These are phyloP conservation scores for Sisyra terminalis DNA, from an alignment of 2,888 invertebrate species.

Conservation along the genomic window DNA sequence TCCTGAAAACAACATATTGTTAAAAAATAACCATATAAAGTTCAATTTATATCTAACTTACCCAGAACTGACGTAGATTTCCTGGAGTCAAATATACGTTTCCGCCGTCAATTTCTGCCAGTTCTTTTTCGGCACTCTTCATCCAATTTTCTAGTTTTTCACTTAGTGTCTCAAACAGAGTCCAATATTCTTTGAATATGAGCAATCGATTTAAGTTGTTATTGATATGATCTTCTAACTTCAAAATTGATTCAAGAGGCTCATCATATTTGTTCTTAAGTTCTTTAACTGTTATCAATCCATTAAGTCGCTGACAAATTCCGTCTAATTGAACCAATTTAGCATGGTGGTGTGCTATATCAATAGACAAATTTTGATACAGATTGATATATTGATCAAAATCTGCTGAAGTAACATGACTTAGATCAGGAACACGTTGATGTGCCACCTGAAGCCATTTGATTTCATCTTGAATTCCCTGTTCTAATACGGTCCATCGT, in stretches of 20 bases:
- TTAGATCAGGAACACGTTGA: constrained; percentile 67
- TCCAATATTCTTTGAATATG: constrained; percentile 65
- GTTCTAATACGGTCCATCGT: constrained; percentile 64
- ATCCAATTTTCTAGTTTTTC: constrained; percentile 65
- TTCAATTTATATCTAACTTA: no score
- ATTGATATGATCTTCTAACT: constrained; percentile 61
- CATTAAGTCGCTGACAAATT: constrained; percentile 56
- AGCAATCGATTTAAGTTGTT: constrained; percentile 50
- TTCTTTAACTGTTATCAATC: constrained; percentile 55
- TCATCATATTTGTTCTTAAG: constrained; percentile 57
- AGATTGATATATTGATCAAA: constrained; percentile 72
- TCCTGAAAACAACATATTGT: constrained; percentile 31
- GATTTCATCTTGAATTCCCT: constrained; percentile 66
- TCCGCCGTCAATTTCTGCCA: constrained; percentile 44
- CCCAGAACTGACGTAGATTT: constrained; percentile 71
- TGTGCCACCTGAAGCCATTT: constrained; percentile 73
- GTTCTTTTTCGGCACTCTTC: constrained; percentile 51
- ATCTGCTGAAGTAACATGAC: constrained; percentile 64
- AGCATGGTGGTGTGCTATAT: constrained; percentile 65
- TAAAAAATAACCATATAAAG: neutral
- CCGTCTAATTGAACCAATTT: constrained; percentile 56
- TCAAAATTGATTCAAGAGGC: constrained; percentile 51
- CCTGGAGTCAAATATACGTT: constrained; percentile 43
- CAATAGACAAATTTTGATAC: constrained; percentile 62
- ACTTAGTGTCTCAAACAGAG: constrained; percentile 51